These are phyloP conservation scores for Lypha dubia DNA, from an alignment of 2,888 invertebrate species.

Conservation along the genomic window DNA sequence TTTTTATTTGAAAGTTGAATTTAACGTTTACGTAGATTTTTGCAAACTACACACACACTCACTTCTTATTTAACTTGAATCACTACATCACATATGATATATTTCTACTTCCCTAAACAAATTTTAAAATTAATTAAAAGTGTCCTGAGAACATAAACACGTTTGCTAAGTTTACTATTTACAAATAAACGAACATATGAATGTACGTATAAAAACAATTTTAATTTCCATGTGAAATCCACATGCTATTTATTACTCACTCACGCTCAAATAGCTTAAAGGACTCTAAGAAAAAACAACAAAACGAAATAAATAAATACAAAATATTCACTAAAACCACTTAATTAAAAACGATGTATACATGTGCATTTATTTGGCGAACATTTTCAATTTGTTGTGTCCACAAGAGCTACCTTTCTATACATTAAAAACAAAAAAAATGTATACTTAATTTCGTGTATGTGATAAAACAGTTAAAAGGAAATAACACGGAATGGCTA, in stretches of 20 bases:
- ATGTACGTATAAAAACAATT: background rate
- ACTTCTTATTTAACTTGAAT: background rate
- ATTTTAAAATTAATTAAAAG: constrained; percentile 17
- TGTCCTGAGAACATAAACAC: constrained; percentile 13
- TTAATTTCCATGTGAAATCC: constrained; percentile 8
- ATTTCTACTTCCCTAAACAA: background rate
- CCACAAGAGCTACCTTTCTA: constrained; percentile 26
- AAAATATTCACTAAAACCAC: constrained; percentile 40
- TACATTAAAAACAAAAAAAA: constrained; percentile 24
- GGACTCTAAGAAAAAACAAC: constrained; percentile 1
- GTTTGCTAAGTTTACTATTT: background rate
- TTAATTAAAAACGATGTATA: constrained; percentile 57
- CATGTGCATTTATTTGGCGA: constrained; percentile 49
- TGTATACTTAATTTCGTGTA: constrained; percentile 42
- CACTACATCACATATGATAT: background rate
- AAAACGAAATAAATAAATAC: too few relatives aligned
- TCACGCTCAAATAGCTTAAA: background rate
- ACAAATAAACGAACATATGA: background rate
- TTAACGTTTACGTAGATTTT: background rate
- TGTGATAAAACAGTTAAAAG: constrained; percentile 63
- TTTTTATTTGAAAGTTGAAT: too few relatives aligned
- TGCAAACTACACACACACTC: background rate
- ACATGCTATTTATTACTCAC: constrained; percentile 10
- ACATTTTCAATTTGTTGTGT: constrained; percentile 56
- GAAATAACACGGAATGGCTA: constrained; percentile 45